Conservation (phyloP, 2,113 vertebrate genomes). For the Salvelinus fontinalis region DNA sequence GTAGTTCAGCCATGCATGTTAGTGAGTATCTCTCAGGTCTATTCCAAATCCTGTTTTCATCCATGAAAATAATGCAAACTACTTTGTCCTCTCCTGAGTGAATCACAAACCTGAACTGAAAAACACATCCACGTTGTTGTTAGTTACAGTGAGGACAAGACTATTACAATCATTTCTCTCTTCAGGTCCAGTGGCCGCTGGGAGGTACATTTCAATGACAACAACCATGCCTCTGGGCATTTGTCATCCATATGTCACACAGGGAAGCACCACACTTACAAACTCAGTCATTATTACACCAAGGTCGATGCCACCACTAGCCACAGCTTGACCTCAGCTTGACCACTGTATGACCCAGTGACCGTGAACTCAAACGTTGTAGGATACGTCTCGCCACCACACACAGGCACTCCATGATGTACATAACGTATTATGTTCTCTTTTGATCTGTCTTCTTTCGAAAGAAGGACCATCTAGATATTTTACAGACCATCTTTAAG, state of each 20-base stretch:
- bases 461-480: conserved; percentile 14
- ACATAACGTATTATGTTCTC: not conserved
- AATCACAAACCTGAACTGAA: not conserved
- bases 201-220: not conserved
- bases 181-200: not conserved
- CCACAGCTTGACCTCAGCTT: not conserved
- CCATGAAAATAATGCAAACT: not conserved
- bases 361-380: not conserved
- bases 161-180: not conserved
- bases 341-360: not conserved
- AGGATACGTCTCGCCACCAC: no score
- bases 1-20: conserved; percentile 13
- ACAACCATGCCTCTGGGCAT: not conserved
- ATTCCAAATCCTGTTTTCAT: not conserved
- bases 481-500: not conserved
- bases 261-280: not conserved
- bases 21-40: not conserved
- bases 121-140: not conserved
- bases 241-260: not conserved
- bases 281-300: not conserved
- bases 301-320: not conserved
- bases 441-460: not conserved
- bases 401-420: no score
- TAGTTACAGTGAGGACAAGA: not conserved
- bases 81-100: not conserved